A percentile compares a stretch with the other conserved stretches of the same genome.
Evolutionary conservation across 2,888 invertebrate species (phyloP).

Genomic region (Gari tellinella): DNA sequence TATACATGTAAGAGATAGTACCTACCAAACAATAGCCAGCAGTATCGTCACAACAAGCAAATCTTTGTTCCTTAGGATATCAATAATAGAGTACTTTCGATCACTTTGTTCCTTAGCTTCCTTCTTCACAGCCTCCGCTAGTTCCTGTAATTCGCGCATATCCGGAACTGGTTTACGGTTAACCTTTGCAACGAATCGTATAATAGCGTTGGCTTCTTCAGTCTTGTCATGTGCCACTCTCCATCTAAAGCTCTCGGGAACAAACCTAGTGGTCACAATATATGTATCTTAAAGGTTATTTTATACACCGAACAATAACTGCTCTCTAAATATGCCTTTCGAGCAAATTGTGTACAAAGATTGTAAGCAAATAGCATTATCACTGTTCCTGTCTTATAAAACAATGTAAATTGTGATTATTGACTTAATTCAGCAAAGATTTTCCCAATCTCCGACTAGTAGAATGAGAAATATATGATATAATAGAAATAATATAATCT

Average conservation of each 20-base stretch:
- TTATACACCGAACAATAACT: too few species aligned
- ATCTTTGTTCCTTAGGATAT: slow-evolving; percentile 28
- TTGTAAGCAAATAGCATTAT: too few species aligned
- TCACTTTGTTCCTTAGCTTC: neutral
- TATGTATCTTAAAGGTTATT: too few species aligned
- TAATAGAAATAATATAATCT: too few species aligned
- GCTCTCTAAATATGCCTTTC: too few species aligned
- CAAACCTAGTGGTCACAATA: slow-evolving; percentile 47
- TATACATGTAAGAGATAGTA: too few species aligned
- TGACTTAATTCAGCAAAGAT: too few species aligned
- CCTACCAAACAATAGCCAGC: slow-evolving; percentile 47
- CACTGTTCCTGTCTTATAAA: too few species aligned
- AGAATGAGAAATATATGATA: too few species aligned
- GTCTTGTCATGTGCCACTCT: slow-evolving; percentile 48
- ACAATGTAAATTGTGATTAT: too few species aligned
- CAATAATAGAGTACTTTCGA: slow-evolving; percentile 26
- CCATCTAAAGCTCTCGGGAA: slow-evolving; percentile 69
- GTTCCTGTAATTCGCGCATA: slow-evolving; percentile 21
- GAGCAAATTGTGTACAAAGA: too few species aligned
- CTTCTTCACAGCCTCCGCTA: slow-evolving; percentile 14
- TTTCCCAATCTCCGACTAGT: too few species aligned
- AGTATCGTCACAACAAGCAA: slow-evolving; percentile 28
- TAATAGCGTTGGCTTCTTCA: slow-evolving; percentile 49
- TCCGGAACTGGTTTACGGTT: slow-evolving; percentile 52
- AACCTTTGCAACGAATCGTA: slow-evolving; percentile 39